phyloP scores from a whole-genome alignment of 1,140 invertebrate species.

The Choristoneura fumiferana region DNA sequence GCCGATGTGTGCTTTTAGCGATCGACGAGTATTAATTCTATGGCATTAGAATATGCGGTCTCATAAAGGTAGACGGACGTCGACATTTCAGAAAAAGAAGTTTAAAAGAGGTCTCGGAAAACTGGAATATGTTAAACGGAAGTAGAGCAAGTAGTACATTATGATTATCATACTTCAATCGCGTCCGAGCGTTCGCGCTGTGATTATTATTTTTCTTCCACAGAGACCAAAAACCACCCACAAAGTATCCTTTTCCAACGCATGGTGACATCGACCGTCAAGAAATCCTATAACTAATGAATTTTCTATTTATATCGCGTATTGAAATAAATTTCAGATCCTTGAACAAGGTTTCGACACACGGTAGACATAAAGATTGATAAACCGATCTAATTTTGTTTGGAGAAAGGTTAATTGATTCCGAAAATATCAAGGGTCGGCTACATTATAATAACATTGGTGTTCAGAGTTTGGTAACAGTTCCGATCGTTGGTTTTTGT shows the following conservation, averaged over 20 bases:
- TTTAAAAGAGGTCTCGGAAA: too few relatives aligned
- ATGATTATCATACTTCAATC: too few relatives aligned
- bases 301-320: not conserved
- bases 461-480: not conserved
- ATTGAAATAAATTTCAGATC: not conserved
- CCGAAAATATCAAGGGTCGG: constrained; percentile 6
- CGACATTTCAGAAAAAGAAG: too few relatives aligned
- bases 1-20: constrained; percentile 3
- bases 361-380: not conserved
- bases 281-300: not conserved
- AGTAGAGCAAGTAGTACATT: too few relatives aligned
- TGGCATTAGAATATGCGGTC: constrained; percentile 7
- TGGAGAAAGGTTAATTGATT: not conserved
- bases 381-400: not conserved
- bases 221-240: too few relatives aligned
- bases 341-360: not conserved
- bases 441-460: not conserved
- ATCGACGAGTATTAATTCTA: constrained; percentile 3
- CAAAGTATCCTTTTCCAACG: too few relatives aligned
- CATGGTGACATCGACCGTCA: not conserved
- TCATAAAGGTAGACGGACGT: not conserved
- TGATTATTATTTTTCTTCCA: too few relatives aligned
- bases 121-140: too few relatives aligned
- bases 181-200: too few relatives aligned
- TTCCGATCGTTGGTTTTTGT: constrained; percentile 9